Conservation (phyloP, 1,140 invertebrate species). For the Phymastichus coffea region DNA sequence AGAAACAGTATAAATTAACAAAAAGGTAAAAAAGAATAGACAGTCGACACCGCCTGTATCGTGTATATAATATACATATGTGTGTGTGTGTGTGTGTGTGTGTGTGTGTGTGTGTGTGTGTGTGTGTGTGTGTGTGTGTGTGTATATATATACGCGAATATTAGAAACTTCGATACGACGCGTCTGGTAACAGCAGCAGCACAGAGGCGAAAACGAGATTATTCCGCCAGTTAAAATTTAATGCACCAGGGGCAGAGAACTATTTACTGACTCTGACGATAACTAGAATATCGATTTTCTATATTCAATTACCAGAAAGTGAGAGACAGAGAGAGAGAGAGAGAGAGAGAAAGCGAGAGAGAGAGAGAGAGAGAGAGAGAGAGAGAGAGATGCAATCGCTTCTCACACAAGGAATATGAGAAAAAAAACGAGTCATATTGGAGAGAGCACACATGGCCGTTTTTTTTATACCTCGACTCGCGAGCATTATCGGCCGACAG, state of each 20-base stretch:
- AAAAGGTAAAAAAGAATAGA: too few relatives aligned
- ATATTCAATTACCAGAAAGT: constrained; percentile 20
- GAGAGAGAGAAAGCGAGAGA: not conserved
- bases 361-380: not conserved
- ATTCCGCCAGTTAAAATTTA: constrained; percentile 5
- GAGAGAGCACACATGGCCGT: not conserved
- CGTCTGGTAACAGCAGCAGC: too few relatives aligned
- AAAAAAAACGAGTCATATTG: not conserved
- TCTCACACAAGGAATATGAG: not conserved
- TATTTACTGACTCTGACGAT: constrained; percentile 4
- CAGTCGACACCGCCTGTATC: too few relatives aligned
- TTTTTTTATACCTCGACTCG: too few relatives aligned
- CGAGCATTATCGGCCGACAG: not conserved
- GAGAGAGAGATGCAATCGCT: not conserved
- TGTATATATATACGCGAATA: too few relatives aligned
- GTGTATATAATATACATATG: too few relatives aligned
- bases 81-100: too few relatives aligned
- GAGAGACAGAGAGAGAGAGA: not conserved
- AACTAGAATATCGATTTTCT: constrained; percentile 22
- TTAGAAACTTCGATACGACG: too few relatives aligned
- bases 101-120: too few relatives aligned
- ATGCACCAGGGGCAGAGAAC: not conserved
- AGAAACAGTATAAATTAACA: too few relatives aligned
- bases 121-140: too few relatives aligned
- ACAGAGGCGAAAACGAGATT: not conserved